Evolutionary conservation across 2,113 vertebrate species (phyloP).

Genomic region (Embiotoca jacksoni): DNA sequence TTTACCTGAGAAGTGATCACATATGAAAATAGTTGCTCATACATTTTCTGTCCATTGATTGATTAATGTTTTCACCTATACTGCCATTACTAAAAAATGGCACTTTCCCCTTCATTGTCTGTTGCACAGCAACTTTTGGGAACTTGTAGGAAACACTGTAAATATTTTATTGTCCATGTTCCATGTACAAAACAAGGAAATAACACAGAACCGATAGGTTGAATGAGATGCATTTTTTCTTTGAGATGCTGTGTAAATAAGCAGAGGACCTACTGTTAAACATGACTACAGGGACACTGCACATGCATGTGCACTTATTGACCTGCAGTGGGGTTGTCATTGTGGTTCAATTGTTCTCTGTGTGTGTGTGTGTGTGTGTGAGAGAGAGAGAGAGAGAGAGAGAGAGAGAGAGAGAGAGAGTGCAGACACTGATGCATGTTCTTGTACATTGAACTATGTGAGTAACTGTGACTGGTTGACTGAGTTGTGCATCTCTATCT

Average conservation of each 20-base stretch:
- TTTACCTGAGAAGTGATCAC: no score
- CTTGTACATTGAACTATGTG: slow-evolving; percentile 17
- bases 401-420: background rate
- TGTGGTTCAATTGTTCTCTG: slow-evolving; percentile 1
- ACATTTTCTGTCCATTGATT: background rate
- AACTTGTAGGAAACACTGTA: background rate
- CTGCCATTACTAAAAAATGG: background rate
- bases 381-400: background rate
- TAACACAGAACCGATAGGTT: background rate
- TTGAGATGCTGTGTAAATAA: background rate
- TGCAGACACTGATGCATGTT: background rate
- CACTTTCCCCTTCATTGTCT: background rate
- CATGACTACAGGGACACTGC: background rate
- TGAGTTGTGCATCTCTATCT: slow-evolving; percentile 75
- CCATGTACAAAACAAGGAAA: background rate
- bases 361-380: background rate
- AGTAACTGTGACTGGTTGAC: slow-evolving; percentile 59
- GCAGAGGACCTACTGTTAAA: background rate
- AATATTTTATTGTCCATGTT: background rate
- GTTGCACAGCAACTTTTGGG: background rate
- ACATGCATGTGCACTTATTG: background rate
- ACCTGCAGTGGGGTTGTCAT: background rate
- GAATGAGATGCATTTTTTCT: background rate
- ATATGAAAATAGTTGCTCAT: no score
- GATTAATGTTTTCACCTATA: no score